Percentiles rank a stretch among this genome's conserved stretches.
These are phyloP conservation scores for Cephalopachus bancanus DNA, from an alignment of 2,797 vertebrate genomes.

Conservation along the genomic window DNA sequence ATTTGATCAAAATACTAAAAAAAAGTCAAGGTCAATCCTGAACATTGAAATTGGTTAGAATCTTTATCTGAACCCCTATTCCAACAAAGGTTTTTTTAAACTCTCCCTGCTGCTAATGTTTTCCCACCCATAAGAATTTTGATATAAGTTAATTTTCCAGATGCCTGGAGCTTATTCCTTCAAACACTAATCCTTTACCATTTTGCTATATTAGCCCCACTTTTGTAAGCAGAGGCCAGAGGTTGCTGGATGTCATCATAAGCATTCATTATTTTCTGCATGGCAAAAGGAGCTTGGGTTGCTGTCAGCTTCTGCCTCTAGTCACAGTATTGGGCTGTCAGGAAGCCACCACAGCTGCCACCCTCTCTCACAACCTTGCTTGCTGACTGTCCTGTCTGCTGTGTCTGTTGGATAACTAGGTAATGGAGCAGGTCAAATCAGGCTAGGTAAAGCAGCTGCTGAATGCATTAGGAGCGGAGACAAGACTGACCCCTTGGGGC, in stretches of 20 bases:
- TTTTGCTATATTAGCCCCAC: neutral
- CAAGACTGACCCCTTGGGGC: neutral
- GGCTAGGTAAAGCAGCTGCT: neutral
- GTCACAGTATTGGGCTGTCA: neutral
- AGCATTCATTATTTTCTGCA: neutral
- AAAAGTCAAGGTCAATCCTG: neutral
- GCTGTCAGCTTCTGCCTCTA: neutral
- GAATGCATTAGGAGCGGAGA: neutral
- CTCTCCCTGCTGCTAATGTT: neutral
- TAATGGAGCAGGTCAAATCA: neutral
- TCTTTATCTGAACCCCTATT: conserved; percentile 15
- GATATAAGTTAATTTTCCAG: conserved; percentile 3
- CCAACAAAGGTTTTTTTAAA: neutral
- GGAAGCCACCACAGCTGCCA: neutral
- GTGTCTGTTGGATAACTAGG: neutral
- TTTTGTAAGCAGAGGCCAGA: neutral
- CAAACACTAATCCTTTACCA: neutral
- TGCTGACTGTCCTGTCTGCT: neutral
- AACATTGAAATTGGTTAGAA: neutral
- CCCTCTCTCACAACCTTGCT: neutral
- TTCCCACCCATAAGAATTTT: neutral
- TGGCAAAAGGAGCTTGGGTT: neutral
- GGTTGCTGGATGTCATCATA: neutral
- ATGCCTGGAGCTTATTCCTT: neutral
- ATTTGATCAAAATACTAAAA: conserved; percentile 40